Percentiles rank a stretch among this genome's conserved stretches.
Conservation (phyloP, 2,888 invertebrate species). For the Pterostichus madidus region DNA sequence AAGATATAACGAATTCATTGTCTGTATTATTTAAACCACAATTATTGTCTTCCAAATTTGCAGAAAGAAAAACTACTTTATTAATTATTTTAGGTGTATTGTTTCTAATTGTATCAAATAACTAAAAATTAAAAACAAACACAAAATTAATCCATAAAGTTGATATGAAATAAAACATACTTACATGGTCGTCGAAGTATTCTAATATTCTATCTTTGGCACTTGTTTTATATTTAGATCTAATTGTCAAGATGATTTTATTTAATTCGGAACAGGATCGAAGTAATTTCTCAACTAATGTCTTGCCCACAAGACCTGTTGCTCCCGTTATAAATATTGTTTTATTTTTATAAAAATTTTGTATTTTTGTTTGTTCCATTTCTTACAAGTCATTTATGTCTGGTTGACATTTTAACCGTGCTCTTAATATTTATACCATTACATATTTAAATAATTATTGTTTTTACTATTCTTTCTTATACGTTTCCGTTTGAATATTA, state of each 20-base stretch:
- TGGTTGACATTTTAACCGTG: too few species aligned
- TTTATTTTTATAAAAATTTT: slow-evolving; percentile 37
- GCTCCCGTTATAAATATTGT: slow-evolving; percentile 31
- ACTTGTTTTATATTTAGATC: not conserved
- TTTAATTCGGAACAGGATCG: slow-evolving; percentile 18
- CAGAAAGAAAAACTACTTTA: not conserved
- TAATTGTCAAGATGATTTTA: not conserved
- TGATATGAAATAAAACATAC: too few species aligned
- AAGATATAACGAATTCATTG: not conserved
- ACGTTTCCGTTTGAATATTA: too few species aligned
- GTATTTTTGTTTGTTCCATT: slow-evolving; percentile 40
- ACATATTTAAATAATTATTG: too few species aligned
- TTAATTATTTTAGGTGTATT: not conserved
- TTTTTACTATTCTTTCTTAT: too few species aligned
- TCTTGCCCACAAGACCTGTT: slow-evolving; percentile 24
- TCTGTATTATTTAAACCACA: not conserved
- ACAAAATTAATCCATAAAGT: too few species aligned
- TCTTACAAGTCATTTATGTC: too few species aligned
- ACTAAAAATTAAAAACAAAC: not conserved
- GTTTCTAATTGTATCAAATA: slow-evolving; percentile 7
- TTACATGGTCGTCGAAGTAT: slow-evolving; percentile 8
- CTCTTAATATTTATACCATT: too few species aligned
- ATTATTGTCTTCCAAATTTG: not conserved
- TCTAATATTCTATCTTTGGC: not conserved
- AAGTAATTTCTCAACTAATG: slow-evolving; percentile 46